Conservation (phyloP, 2,888 invertebrate genomes). For the Pollenia griseotomentosa region DNA sequence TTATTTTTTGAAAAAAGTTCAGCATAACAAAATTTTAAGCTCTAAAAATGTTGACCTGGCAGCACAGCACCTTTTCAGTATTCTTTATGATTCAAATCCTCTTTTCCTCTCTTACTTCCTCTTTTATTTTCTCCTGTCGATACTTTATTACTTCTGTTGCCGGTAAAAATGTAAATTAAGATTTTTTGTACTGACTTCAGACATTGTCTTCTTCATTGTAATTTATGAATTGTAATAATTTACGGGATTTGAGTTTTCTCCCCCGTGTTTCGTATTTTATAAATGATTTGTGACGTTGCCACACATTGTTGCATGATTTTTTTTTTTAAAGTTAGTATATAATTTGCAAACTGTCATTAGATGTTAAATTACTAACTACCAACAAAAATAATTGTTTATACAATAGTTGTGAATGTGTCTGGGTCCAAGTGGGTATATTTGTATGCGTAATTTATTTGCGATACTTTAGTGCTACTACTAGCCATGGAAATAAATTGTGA, state of each 20-base stretch:
- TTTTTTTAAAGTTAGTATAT: slow-evolving; percentile 38
- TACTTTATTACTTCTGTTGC: not conserved
- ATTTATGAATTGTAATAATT: slow-evolving; percentile 24
- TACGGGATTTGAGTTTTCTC: not conserved
- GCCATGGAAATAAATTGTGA: not conserved
- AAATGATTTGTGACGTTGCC: slow-evolving; percentile 55
- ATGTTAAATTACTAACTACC: slow-evolving; percentile 26
- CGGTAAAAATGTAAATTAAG: not conserved
- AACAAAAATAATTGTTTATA: slow-evolving; percentile 17
- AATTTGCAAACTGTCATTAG: slow-evolving; percentile 58
- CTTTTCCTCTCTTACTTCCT: too few relatives aligned
- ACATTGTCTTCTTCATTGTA: not conserved
- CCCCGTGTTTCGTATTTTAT: not conserved
- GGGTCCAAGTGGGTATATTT: not conserved
- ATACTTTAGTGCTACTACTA: not conserved
- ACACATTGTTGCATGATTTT: slow-evolving; percentile 59
- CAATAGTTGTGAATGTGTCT: not conserved
- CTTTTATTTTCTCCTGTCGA: not conserved
- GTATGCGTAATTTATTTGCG: not conserved
- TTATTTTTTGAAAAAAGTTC: too few relatives aligned
- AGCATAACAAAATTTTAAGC: too few relatives aligned
- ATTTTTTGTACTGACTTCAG: not conserved
- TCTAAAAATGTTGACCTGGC: too few relatives aligned
- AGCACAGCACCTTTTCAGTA: too few relatives aligned
- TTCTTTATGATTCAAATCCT: too few relatives aligned